A percentile compares a stretch with the other conserved stretches of the same genome.
phyloP scores from a whole-genome alignment of 2,888 invertebrate species.

The Ormyrus pomaceus region DNA sequence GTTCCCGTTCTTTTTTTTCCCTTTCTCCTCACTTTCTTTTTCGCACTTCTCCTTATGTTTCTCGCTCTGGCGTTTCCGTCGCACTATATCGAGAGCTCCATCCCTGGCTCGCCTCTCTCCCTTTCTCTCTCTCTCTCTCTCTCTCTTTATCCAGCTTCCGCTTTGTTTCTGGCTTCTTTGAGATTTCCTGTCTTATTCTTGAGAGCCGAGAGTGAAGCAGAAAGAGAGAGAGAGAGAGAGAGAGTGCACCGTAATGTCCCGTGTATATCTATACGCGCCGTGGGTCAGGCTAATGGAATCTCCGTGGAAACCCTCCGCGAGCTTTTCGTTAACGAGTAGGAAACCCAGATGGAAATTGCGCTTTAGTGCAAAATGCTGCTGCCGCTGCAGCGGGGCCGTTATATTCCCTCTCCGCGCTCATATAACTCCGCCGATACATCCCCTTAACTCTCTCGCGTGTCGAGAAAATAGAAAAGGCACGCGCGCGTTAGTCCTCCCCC shows the following conservation, averaged over 20 bases:
- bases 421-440: conserved; percentile 27
- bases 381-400: conserved; percentile 4
- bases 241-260: not conserved
- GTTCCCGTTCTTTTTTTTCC: conserved; percentile 17
- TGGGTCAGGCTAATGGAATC: conserved; percentile 62
- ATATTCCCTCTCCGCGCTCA: conserved; percentile 13
- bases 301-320: conserved; percentile 57
- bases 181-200: conserved; percentile 49
- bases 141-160: conserved; percentile 10
- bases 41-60: conserved; percentile 46
- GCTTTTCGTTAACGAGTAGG: conserved; percentile 60
- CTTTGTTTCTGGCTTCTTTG: conserved; percentile 39
- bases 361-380: conserved; percentile 50
- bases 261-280: conserved; percentile 8
- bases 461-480: conserved; percentile 39
- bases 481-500: no score
- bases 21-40: conserved; percentile 34
- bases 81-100: not conserved
- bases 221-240: no score
- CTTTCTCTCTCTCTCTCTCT: not conserved
- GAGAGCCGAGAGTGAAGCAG: conserved; percentile 2
- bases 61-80: conserved; percentile 17
- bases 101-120: not conserved
- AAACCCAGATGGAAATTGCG: conserved; percentile 61
- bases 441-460: conserved; percentile 21